A percentile compares a stretch with the other conserved stretches of the same genome.
These are phyloP conservation scores for Malurus splendens DNA, from an alignment of 2,797 vertebrate species.

Conservation along the genomic window DNA sequence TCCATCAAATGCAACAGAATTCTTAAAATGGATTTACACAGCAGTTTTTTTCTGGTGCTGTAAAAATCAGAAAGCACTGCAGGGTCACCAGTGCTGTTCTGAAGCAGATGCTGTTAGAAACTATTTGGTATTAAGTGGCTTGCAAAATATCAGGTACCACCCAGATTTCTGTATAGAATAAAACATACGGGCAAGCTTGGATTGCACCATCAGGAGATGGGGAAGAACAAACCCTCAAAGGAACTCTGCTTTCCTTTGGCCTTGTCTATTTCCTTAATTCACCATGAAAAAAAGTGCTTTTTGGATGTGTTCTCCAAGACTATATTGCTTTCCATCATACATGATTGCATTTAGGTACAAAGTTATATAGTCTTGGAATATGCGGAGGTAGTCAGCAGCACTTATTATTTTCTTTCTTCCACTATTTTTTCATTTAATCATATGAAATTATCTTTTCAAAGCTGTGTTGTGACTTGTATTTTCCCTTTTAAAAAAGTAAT, in stretches of 20 bases:
- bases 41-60: neutral
- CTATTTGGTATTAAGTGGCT: neutral
- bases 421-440: neutral
- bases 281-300: neutral
- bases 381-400: neutral
- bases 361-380: neutral
- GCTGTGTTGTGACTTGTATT: neutral
- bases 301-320: neutral
- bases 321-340: neutral
- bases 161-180: neutral
- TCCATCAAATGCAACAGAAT: neutral
- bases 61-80: neutral
- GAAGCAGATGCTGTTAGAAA: neutral
- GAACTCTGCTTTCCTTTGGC: neutral
- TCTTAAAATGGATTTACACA: neutral
- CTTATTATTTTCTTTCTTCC: neutral
- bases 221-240: rapidly evolving
- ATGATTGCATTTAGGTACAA: neutral
- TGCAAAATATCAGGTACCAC: neutral
- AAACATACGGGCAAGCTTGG: neutral
- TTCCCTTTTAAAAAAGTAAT: neutral
- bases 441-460: neutral
- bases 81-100: neutral
- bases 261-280: neutral
- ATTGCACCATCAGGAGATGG: neutral